Base-by-base conservation (phyloP, 2,113 vertebrate species). In the Hyla sarda region DNA sequence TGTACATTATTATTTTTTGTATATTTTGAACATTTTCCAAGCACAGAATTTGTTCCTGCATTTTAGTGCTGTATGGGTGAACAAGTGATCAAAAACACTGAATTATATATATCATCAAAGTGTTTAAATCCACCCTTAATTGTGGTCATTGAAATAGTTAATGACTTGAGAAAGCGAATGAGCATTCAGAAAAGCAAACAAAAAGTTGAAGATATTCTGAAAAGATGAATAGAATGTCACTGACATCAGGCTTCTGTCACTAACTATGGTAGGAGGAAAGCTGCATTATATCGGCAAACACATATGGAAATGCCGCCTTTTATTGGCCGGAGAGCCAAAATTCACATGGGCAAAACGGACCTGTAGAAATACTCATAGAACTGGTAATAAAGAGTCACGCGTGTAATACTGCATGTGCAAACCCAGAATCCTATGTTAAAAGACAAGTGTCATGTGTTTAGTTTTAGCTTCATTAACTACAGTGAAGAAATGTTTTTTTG, bases 201-300 rank as follows among this genome's bases (percentile, higher is more conserved):
- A 47, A n/a, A 11, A 37, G n/a, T n/a, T 45, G 67, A 1, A 19
- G 67, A 30, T 71, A 34, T 19, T 12, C 16, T 19, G 72, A 75
- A 28, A 75, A 48, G n/a, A 75, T 14, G 16, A 28, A 17, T 48
- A 74, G n/a, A 48, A 74, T 28, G 45, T 75, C 45, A 28, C 23
- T 48, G 41, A 75, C 45, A 25, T 8, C n/a, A 48, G 71, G 71
- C 41, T 47, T 47, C 41, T 74, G 71, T 74, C 71, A 74, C 37
- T 47, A n/a, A 74, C 21, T 74, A 47, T 19, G 45, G 45, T 23
- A 72, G 41, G 32, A 19, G 21, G 69, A 72, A 41, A 41, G 8
- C 69, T 41, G 69, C 34, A 45, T 12, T 72, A 72, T 72, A 11
- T 23, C 45, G 14, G 10, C 4, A 69, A 69, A 69, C 7, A 69